These are phyloP conservation scores for Crepidodera aurea DNA, from an alignment of 2,888 invertebrate genomes.

Conservation along the genomic window DNA sequence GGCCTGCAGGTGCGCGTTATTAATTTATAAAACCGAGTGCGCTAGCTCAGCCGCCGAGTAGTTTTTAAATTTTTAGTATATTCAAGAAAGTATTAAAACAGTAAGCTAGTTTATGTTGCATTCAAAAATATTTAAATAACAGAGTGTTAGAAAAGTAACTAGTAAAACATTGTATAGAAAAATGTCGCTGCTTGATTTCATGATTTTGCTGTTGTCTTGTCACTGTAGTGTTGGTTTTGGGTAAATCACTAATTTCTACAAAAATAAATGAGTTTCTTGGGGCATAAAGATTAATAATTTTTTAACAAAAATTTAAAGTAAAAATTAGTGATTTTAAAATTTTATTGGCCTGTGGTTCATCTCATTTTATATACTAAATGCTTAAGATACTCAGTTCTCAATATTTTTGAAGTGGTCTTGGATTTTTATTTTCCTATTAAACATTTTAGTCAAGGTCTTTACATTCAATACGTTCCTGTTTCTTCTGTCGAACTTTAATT, in stretches of 20 bases:
- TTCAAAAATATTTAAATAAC: background rate
- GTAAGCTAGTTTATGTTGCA: too few species aligned
- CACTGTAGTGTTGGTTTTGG: constrained; percentile 39
- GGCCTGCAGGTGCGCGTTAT: too few species aligned
- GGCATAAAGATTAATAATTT: background rate
- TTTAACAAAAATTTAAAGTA: constrained; percentile 4
- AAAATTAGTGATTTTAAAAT: constrained; percentile 9
- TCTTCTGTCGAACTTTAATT: too few species aligned
- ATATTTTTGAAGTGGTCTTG: background rate
- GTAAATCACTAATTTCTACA: constrained; percentile 30
- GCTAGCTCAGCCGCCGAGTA: too few species aligned
- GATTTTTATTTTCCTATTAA: background rate
- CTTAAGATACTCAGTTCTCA: background rate
- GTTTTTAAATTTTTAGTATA: too few species aligned
- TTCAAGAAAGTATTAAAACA: too few species aligned
- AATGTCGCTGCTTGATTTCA: background rate
- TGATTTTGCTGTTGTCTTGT: constrained; percentile 33
- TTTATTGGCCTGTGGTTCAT: constrained; percentile 9
- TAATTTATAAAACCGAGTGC: too few species aligned
- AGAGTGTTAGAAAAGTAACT: background rate
- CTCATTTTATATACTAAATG: constrained; percentile 1
- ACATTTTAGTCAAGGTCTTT: background rate
- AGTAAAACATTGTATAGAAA: background rate
- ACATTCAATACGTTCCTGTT: too few species aligned
- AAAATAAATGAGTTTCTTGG: background rate